Percentiles rank a stretch among this genome's conserved stretches.
Evolutionary conservation across 2,888 invertebrate species (phyloP).

Genomic region (Erpobdella octoculata): DNA sequence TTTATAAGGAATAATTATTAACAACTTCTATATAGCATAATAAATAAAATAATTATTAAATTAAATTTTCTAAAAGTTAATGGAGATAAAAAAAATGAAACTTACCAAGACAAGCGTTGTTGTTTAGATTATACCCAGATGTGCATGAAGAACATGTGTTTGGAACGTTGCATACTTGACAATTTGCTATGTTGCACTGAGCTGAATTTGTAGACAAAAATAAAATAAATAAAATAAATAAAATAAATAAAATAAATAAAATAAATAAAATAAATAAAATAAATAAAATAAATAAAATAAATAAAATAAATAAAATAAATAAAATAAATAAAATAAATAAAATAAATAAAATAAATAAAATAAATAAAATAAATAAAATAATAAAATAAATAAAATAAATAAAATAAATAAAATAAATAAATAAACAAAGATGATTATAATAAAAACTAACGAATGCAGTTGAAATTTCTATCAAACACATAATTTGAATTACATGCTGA

Average conservation of each 20-base stretch:
- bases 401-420: background rate
- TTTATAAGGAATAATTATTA: too few relatives aligned
- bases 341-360: background rate
- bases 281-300: too few relatives aligned
- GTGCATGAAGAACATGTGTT: background rate
- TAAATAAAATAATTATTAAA: too few relatives aligned
- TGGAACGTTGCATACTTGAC: background rate
- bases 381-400: background rate
- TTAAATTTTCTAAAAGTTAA: background rate
- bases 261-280: background rate
- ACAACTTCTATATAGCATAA: too few relatives aligned
- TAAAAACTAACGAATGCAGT: constrained; percentile 9
- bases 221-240: background rate
- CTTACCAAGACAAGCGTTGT: background rate
- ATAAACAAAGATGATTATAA: background rate
- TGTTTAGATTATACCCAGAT: background rate
- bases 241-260: background rate
- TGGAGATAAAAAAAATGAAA: background rate
- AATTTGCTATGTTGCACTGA: constrained; percentile 18
- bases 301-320: too few relatives aligned
- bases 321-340: too few relatives aligned
- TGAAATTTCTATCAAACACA: background rate
- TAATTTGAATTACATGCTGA: too few relatives aligned
- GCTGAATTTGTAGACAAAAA: background rate
- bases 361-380: background rate